Evolutionary conservation across 1,140 invertebrate genomes (phyloP), one percentile per base, ranked within the genome.

Genomic region (Papilio glaucus): DNA sequence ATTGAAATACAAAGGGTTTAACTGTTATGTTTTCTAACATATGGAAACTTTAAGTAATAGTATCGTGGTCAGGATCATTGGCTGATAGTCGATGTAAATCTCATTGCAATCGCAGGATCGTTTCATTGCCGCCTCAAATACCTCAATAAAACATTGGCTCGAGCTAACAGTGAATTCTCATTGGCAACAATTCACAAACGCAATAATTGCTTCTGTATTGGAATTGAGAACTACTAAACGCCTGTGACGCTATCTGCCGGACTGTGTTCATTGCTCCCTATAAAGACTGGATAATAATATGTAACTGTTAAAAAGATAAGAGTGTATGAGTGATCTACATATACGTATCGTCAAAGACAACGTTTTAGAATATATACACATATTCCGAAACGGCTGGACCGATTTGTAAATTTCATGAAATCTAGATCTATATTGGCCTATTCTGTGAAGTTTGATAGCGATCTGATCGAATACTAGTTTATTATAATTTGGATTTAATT

Each of bases 91-190:
- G 10, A 65, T 65, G 37, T 65, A 41, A 65, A 65, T 65, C 37
- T 65, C 62, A 37, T 41, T 65, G n/a, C 29, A 65, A 53, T 53
- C 15, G 18, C 18, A 65, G 62, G 29, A 65, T 65, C 62, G 18
- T 39, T 65, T 41, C 37, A 65, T 65, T 15, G 62, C 37, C 62
- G 33, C 61, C 33, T 65, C 62, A 39, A 65, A 65, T 65, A 65
- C 62, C 62, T 65, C 62, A 65, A 65, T 63, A 63, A 63, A 63
- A 63, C 61, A 63, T 63, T 63, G 61, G 33, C 37, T 21, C 62
- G 7, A 65, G 4, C 62, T 39, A 65, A 39, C 62, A 39, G 37
- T 65, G 15, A 39, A 65, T 65, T 37, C 62, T 38, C 37, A 65
- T 65, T 21, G 62, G 33, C 62, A 24, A 65, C 62, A 65, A 41